Evolutionary conservation across 2,113 vertebrate genomes (phyloP), one percentile per base, ranked within the genome.

Genomic region (Notothenia coriiceps): DNA sequence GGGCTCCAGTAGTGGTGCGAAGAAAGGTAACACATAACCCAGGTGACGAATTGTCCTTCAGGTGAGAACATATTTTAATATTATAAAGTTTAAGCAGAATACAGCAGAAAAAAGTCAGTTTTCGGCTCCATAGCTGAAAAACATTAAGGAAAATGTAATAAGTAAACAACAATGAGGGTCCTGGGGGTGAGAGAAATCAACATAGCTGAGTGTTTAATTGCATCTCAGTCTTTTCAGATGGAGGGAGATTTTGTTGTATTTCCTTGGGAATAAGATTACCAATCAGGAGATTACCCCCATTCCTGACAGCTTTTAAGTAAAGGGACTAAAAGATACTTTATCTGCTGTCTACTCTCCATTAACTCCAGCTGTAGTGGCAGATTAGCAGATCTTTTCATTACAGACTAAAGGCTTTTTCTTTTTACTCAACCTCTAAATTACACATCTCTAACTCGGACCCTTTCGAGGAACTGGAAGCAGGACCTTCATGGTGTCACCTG

Each of bases 301-400:
- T 60, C 57, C 66, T 68, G 62, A 5, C 67, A 67, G 43, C 51
- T 11, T 40, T 67, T 29, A 47, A 29, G 2, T 20, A 20, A 71
- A 22, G 2, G 47, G 11, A 60, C 50, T 25, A 15, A 18, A 68
- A 44, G 17, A 40, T 33, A 14, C 9, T 9, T 50, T 60, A 43
- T 62, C 55, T 54, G 10, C 20, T 8, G 17, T 52, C 9, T 40
- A 40, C 63, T 66, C 54, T 35, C 46, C 29, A 25, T 57, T 46
- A 35, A 49, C 13, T 70, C 70, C 64, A 70, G 35, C 73, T 89
- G 67, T 54, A 68, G 18, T 35, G 4, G 35, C 22, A 35, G 52
- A 76, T 79, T 5, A 59, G 50, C 43, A 46, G 47, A 44, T 67
- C 6, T 13, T 81, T 62, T 65, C 51, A 67, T 69, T 51, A 63